Conservation (phyloP, 35 echinoderm and acorn worm species). For the Apostichopus californicus region DNA sequence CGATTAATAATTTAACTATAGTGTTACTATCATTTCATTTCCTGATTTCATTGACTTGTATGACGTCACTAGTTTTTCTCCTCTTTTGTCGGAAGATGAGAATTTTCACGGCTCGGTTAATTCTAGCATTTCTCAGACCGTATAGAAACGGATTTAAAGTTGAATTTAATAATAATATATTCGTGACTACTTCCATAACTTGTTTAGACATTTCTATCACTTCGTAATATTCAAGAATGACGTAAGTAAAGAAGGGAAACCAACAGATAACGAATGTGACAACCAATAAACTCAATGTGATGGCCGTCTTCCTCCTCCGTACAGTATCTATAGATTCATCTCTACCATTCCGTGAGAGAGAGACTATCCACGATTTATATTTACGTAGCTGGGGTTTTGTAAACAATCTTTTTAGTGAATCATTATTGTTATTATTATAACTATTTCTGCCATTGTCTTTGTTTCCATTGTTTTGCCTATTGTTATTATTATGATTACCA, state of each 20-base stretch:
- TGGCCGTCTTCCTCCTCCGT: constrained; percentile 22
- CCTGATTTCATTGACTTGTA: not conserved
- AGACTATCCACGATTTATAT: constrained; percentile 3
- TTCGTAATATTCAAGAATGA: constrained; percentile 33
- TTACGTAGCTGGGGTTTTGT: not conserved
- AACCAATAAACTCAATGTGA: constrained; percentile 18
- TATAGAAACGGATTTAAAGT: constrained; percentile 44
- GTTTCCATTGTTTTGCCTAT: not conserved
- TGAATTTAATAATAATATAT: constrained; percentile 29
- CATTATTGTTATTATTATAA: not conserved
- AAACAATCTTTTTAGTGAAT: not conserved
- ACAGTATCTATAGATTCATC: not conserved
- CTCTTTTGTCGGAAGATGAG: not conserved
- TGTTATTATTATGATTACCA: not conserved
- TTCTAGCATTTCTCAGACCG: constrained; percentile 11
- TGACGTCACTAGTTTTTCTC: not conserved
- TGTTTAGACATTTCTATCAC: not conserved
- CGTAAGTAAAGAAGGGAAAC: constrained; percentile 42
- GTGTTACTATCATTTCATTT: not conserved
- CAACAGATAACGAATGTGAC: constrained; percentile 28
- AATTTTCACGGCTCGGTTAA: constrained; percentile 10
- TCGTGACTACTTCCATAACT: not conserved
- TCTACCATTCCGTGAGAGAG: not conserved
- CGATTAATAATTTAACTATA: too few relatives aligned
- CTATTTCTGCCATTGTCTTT: not conserved